Conservation (phyloP, 2,888 invertebrate genomes). For the Zeuzera pyrina region DNA sequence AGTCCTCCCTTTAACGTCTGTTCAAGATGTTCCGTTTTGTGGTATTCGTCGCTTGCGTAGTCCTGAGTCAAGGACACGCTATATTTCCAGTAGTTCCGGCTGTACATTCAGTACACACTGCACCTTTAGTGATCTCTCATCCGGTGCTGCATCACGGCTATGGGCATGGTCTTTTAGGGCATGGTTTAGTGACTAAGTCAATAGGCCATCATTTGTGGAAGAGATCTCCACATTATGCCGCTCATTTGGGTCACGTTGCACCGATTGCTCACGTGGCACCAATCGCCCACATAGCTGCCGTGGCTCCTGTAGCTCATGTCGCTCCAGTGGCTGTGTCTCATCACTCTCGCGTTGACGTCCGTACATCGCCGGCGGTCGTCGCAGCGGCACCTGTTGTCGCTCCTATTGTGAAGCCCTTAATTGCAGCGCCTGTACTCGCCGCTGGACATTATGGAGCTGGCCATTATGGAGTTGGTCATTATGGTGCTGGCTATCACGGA, state of each 20-base stretch:
- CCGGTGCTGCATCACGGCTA: conserved; percentile 30
- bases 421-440: conserved; percentile 31
- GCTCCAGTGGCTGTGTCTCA: conserved; percentile 65
- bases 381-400: conserved; percentile 24
- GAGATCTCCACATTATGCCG: conserved; percentile 42
- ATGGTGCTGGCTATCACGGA: not conserved
- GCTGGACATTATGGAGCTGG: conserved; percentile 25
- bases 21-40: conserved; percentile 36
- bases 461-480: not conserved
- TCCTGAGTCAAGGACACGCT: conserved; percentile 36
- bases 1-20: no score
- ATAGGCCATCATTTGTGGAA: conserved; percentile 43
- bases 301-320: conserved; percentile 14
- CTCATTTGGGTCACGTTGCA: conserved; percentile 23
- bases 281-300: conserved; percentile 23
- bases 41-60: conserved; percentile 32
- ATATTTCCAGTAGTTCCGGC: conserved; percentile 35
- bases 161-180: conserved; percentile 24
- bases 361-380: conserved; percentile 35
- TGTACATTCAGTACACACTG: conserved; percentile 26
- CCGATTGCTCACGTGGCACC: conserved; percentile 15
- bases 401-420: conserved; percentile 32
- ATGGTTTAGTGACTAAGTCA: conserved; percentile 17
- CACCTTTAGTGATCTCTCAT: conserved; percentile 25
- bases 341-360: conserved; percentile 67